Base-by-base conservation (phyloP, 2,888 invertebrate genomes). In the Ellobium chinense region DNA sequence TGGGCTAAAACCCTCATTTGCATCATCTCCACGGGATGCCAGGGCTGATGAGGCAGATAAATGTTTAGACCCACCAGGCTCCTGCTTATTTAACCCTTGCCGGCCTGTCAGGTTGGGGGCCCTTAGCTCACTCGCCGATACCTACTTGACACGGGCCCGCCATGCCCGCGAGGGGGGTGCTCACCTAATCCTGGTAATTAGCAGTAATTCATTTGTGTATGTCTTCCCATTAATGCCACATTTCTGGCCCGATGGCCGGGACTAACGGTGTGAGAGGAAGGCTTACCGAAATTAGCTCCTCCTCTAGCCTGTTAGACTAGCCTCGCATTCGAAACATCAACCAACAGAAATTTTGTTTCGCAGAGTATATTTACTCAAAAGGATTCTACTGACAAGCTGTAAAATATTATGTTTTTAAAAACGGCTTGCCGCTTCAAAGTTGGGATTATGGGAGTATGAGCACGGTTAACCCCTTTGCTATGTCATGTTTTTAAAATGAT, bases 1-100 rank as follows among this genome's bases (percentile, higher is more conserved):
- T 21, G 14, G 60, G 36, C 72, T 36, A 63, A 27, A 46, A 39
- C 29, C 36, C 37, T 60, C 27, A 37, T 46, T 60, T 24, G 27
- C 62, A 63, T 63, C 74, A 63, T 63, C 74, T 54, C 39, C n/a
- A 54, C 39, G 27, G 63, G 39, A 74, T 74, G 63, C 74, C 74
- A 74, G 62, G 12, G 58, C 36, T 37, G 69, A 34, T 36, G 58
- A 63, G 63, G 31, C n/a, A 63, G 39, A 63, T 63, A 62, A 74
- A 74, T 74, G 74, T 74, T 63, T 74, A 74, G 63, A 31, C 63
- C 62, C 46, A 39, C 63, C 21, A 31, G 62, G 46, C 39, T 63
- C 4, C 29, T 31, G 63, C n/a, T 74, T 63, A 34, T 63, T 39
- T 63, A 74, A 74, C 37, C n/a, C 63, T 31, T n/a, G n/a, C 14